Percentiles rank a stretch among this genome's conserved stretches.
phyloP scores from a whole-genome alignment of 2,113 vertebrate genomes.

The Oostethus manadensis region DNA sequence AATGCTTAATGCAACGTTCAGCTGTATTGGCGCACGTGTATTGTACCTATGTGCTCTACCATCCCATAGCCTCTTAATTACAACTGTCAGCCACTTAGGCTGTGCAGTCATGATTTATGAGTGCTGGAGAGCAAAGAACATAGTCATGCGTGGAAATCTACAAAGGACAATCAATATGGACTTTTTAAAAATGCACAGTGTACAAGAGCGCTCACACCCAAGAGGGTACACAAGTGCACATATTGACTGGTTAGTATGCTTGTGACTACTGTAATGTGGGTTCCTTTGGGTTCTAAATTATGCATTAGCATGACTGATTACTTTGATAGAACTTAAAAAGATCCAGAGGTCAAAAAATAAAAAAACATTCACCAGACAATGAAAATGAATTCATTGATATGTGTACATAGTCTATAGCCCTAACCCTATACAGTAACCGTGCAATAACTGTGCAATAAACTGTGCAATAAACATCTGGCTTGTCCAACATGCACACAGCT shows the following conservation, averaged over 20 bases:
- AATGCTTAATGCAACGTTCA: slow-evolving; percentile 36
- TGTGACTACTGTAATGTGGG: slow-evolving; percentile 26
- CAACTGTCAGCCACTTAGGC: slow-evolving; percentile 16
- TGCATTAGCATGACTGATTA: slow-evolving; percentile 8
- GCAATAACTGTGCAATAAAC: too few relatives aligned
- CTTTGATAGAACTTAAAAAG: slow-evolving; percentile 7
- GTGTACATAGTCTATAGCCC: not conserved
- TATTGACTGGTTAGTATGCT: slow-evolving; percentile 30
- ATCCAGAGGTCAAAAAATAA: not conserved
- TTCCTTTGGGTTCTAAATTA: slow-evolving; percentile 39
- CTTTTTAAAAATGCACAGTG: slow-evolving; percentile 27
- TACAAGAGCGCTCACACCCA: slow-evolving; percentile 7
- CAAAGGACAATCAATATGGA: slow-evolving; percentile 16
- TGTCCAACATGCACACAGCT: too few relatives aligned
- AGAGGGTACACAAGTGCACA: not conserved
- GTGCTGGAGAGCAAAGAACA: not conserved
- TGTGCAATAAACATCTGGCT: too few relatives aligned
- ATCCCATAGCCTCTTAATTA: slow-evolving; percentile 32
- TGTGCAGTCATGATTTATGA: slow-evolving; percentile 21
- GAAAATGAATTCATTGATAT: not conserved
- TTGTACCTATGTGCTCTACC: slow-evolving; percentile 2
- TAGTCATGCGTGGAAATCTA: not conserved
- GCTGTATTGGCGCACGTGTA: slow-evolving; percentile 13
- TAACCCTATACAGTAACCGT: too few relatives aligned
- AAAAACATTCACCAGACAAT: not conserved